phyloP scores from a whole-genome alignment of 2,113 vertebrate species.

The Geococcyx californianus region DNA sequence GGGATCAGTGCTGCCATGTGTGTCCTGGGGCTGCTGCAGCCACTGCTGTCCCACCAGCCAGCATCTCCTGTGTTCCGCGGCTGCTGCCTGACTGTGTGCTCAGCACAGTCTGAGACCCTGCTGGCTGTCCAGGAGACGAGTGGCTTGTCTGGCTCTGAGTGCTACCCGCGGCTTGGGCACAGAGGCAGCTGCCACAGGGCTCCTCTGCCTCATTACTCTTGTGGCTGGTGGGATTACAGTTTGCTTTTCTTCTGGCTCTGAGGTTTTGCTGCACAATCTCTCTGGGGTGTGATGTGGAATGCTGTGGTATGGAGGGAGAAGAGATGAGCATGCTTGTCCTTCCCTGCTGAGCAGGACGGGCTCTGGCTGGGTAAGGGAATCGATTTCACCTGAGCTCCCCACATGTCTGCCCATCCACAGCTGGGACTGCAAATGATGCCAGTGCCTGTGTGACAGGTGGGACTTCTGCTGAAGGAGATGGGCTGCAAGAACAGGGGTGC shows the following conservation, averaged over 20 bases:
- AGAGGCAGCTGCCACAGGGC: background rate
- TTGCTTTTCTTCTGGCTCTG: background rate
- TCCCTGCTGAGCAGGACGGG: background rate
- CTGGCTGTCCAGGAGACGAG: accelerated
- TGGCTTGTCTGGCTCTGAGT: background rate
- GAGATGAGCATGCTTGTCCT: background rate
- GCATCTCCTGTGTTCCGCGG: background rate
- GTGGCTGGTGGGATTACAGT: accelerated
- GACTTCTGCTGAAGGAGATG: background rate
- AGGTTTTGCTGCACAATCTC: background rate
- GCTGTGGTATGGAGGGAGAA: background rate
- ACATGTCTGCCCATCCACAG: background rate
- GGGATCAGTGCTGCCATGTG: background rate
- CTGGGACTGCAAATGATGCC: background rate
- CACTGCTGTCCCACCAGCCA: background rate
- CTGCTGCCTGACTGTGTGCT: accelerated
- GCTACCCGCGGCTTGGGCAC: accelerated
- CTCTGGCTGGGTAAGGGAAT: background rate
- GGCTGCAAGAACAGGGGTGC: background rate
- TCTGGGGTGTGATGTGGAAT: background rate
- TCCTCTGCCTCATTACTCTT: background rate
- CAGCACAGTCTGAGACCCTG: accelerated
- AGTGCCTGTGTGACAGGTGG: background rate
- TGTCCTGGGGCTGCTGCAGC: no score
- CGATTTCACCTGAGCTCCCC: background rate